Conservation (phyloP, 2,113 vertebrate genomes). For the Chelonoidis abingdonii region DNA sequence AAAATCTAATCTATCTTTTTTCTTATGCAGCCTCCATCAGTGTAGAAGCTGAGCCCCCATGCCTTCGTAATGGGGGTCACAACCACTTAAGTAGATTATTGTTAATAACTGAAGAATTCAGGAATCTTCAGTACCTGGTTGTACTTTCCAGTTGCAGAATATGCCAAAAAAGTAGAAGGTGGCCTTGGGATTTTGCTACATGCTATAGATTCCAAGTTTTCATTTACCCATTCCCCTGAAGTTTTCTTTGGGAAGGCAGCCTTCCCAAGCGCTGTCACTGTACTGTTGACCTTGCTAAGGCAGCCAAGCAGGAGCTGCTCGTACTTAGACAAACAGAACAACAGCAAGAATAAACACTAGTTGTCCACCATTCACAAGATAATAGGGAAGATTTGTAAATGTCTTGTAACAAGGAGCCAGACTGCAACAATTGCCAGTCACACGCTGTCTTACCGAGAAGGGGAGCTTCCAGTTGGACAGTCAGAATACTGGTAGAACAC, state of each 20-base stretch:
- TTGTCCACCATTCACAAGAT: not conserved
- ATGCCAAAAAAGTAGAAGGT: not conserved
- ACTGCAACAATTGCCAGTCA: not conserved
- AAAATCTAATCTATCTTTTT: not conserved
- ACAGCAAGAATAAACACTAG: not conserved
- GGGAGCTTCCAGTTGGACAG: not conserved
- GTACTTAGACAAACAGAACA: not conserved
- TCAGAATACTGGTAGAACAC: not conserved
- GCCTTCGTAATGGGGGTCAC: not conserved
- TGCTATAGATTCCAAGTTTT: not conserved
- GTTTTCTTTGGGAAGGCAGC: not conserved
- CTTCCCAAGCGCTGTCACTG: not conserved
- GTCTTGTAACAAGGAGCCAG: not conserved
- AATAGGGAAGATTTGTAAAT: conserved; percentile 3
- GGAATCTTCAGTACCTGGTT: not conserved
- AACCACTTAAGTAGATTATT: not conserved
- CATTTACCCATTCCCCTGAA: not conserved
- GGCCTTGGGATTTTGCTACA: not conserved
- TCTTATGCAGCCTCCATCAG: not conserved
- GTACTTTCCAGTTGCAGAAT: not conserved
- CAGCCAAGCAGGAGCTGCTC: not conserved
- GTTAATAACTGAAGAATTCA: not conserved
- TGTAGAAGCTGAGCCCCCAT: accelerated
- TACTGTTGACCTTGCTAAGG: not conserved
- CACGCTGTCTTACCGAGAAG: not conserved